A percentile compares a stretch with the other conserved stretches of the same genome.
phyloP scores from a whole-genome alignment of 2,113 vertebrate genomes.

The Aldabrachelys gigantea region DNA sequence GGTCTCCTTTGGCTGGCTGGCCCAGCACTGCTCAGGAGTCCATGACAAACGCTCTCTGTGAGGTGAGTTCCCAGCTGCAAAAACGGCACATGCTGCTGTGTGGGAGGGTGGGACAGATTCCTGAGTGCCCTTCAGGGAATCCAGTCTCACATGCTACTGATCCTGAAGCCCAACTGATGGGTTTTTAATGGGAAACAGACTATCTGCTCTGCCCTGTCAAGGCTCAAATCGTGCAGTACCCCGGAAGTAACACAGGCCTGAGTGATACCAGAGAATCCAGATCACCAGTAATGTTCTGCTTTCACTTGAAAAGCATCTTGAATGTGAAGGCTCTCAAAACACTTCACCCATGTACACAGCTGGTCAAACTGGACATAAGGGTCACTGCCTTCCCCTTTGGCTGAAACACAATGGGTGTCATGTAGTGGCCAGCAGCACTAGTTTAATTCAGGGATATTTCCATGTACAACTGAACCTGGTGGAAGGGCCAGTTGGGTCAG shows the following conservation, averaged over 20 bases:
- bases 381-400: background rate
- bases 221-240: no score
- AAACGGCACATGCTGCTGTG: no score
- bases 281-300: no score
- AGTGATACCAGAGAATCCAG: background rate
- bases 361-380: background rate
- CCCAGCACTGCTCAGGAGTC: no score
- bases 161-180: no score
- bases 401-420: background rate
- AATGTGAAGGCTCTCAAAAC: background rate
- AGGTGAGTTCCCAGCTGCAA: no score
- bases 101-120: background rate
- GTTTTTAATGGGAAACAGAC: background rate
- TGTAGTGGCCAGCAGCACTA: background rate
- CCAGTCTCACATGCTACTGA: background rate
- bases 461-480: background rate
- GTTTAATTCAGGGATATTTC: background rate
- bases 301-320: no score
- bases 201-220: rapidly evolving
- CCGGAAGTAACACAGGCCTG: background rate
- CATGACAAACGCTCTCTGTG: no score
- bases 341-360: background rate
- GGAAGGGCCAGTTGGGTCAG: background rate
- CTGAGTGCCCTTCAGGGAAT: background rate
- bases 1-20: no score